Conservation (phyloP, 2,113 vertebrate genomes). For the Chloebia gouldiae region DNA sequence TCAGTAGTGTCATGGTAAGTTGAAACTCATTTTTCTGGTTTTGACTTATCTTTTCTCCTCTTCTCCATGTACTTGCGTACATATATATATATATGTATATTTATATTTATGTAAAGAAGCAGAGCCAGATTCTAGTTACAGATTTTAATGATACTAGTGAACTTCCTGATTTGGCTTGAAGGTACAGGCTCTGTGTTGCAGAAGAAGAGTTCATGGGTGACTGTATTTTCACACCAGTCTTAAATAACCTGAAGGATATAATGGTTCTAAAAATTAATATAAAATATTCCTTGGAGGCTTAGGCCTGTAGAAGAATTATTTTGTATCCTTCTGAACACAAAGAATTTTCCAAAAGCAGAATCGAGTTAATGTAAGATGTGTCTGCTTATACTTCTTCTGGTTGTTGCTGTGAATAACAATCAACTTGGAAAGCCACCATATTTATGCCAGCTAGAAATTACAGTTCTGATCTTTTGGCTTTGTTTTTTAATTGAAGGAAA, state of each 20-base stretch:
- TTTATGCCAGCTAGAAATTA: not conserved
- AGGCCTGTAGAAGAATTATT: not conserved
- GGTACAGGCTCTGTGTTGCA: not conserved
- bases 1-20: not conserved
- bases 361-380: not conserved
- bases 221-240: not conserved
- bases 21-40: not conserved
- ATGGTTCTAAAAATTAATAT: not conserved
- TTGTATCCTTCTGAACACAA: not conserved
- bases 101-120: not conserved
- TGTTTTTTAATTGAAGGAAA: not conserved
- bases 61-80: not conserved
- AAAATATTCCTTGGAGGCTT: not conserved
- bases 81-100: too few relatives aligned
- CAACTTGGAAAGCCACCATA: not conserved
- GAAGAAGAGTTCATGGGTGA: not conserved
- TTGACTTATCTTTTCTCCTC: not conserved
- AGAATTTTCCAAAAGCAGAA: not conserved
- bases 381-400: not conserved
- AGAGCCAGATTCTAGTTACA: not conserved
- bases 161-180: not conserved
- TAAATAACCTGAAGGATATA: not conserved
- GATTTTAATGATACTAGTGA: not conserved
- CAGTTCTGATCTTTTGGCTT: not conserved
- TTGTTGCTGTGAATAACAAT: not conserved